Percentiles rank a stretch among this genome's conserved stretches.
phyloP scores from a whole-genome alignment of 2,888 invertebrate species.

The Lutraria lutraria region DNA sequence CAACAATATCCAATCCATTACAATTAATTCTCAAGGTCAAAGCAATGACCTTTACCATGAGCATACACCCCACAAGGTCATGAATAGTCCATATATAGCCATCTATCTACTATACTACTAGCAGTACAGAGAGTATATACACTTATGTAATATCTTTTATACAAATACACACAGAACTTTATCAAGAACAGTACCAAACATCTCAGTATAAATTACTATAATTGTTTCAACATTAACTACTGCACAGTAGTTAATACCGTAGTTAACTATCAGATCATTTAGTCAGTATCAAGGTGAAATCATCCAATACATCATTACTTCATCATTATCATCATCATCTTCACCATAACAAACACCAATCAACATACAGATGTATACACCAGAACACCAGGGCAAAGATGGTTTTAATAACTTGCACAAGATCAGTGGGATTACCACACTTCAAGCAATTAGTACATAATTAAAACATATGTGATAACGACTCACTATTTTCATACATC shows the following conservation, averaged over 20 bases:
- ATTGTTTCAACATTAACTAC: neutral
- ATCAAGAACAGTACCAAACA: neutral
- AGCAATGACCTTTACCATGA: neutral
- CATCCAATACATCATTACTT: neutral
- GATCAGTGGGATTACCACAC: neutral
- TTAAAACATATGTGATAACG: neutral
- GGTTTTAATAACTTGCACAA: neutral
- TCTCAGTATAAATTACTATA: neutral
- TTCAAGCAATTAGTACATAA: neutral
- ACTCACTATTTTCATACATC: too few species aligned
- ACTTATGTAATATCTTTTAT: neutral
- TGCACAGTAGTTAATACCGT: neutral
- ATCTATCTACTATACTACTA: neutral
- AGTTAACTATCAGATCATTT: neutral
- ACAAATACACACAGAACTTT: neutral
- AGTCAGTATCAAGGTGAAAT: neutral
- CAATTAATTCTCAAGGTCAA: neutral
- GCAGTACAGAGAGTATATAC: neutral
- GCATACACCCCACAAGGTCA: neutral
- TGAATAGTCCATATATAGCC: neutral
- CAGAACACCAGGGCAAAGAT: neutral
- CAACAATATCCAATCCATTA: neutral
- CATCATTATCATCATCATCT: conserved; percentile 18
- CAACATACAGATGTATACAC: neutral
- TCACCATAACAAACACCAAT: neutral